These are phyloP conservation scores for Odobenus rosmarus DNA, from an alignment of 2,113 vertebrate genomes.

Conservation along the genomic window DNA sequence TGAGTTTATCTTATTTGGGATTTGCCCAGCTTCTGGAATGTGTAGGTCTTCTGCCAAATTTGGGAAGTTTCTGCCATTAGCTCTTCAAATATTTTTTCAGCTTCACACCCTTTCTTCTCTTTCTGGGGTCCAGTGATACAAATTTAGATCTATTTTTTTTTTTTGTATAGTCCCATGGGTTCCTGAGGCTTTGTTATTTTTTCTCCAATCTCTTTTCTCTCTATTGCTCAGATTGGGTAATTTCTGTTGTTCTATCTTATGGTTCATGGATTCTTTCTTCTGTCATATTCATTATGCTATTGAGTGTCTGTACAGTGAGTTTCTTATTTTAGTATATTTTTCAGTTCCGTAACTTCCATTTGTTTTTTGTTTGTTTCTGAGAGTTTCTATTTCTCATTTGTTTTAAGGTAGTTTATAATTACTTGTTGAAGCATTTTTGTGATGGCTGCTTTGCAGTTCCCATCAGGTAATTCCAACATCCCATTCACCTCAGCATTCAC, in stretches of 20 bases:
- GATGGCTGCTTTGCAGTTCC: not conserved
- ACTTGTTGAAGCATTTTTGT: not conserved
- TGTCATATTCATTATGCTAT: not conserved
- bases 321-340: not conserved
- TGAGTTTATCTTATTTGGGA: not conserved
- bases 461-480: not conserved
- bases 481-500: not conserved
- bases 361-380: not conserved
- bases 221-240: not conserved
- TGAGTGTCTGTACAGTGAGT: not conserved
- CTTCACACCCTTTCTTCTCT: not conserved
- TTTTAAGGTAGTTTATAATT: not conserved
- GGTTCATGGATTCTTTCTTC: not conserved
- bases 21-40: not conserved
- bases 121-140: not conserved
- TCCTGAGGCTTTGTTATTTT: not conserved
- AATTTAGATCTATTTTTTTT: not conserved
- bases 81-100: not conserved
- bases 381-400: not conserved
- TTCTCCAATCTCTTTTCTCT: not conserved
- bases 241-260: not conserved
- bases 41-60: not conserved
- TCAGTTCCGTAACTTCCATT: not conserved
- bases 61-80: not conserved
- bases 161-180: not conserved